Evolutionary conservation across 1,140 invertebrate species (phyloP), one percentile per base, ranked within the genome.

Genomic region (Cydia pomonella): DNA sequence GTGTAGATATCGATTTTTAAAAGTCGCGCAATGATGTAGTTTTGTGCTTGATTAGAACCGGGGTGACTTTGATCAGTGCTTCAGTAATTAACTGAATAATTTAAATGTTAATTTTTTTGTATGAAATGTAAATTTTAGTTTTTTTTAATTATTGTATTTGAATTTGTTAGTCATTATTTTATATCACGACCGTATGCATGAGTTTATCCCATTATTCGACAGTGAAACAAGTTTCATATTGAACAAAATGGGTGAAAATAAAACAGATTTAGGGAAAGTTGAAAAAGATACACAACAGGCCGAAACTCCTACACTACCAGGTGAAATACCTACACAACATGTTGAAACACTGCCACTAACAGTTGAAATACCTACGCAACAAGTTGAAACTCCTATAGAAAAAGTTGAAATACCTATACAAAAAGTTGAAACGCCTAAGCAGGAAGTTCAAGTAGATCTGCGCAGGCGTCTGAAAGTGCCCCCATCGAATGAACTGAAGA

Each of bases 381-480:
- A 12, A 41, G 38, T 41, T 13, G 41, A 13, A 12, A 44, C 10
- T 53, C 53, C 41, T 18, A 18, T n/a, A n/a, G n/a, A 53, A 18
- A 3, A 18, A 18, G n/a, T 18, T 2, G 50, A 5, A 9, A 53
- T 7, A 18, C 16, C 16, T n/a, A 53, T 9, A 53, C 4, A 53
- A 18, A 53, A 53, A 59, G 21, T 59, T 59, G 53, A 12, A 59
- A 59, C 10, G 12, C 16, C 1, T 59, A 59, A 10, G 3, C 5
- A 69, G n/a, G 29, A 38, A 18, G 6, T 33, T 18, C 16, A n/a
- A 66, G 16, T 66, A 33, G 18, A 33, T 21, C 9, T 33, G 13
- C 27, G 29, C 5, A 69, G 29, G 23, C 64, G 25, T 4, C n/a
- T 69, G 16, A 69, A 69, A 69, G 64, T 69, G 33, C 64, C 64